phyloP scores from a whole-genome alignment of 2,113 vertebrate genomes.

The human region GRCh38 chr5:16775001-16775500 shows the following conservation, averaged over 20 bases:
- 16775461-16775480: too few species aligned
- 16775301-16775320: background rate
- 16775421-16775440: background rate
- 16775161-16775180: background rate
- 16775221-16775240: background rate
- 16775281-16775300: too few species aligned
- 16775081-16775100: background rate
- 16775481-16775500: too few species aligned
- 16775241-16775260: background rate
- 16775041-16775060: background rate
- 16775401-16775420: background rate
- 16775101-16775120: background rate
- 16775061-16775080: background rate
- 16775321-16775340: background rate
- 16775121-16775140: background rate
- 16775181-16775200: background rate
- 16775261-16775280: background rate
- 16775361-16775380: background rate
- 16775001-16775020: background rate
- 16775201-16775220: background rate
- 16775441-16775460: background rate
- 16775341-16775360: background rate
- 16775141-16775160: conserved; percentile 33
- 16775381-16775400: background rate
- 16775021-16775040: background rate